Base-by-base conservation (phyloP, 2,888 invertebrate genomes). In the Palloptera scutellata region DNA sequence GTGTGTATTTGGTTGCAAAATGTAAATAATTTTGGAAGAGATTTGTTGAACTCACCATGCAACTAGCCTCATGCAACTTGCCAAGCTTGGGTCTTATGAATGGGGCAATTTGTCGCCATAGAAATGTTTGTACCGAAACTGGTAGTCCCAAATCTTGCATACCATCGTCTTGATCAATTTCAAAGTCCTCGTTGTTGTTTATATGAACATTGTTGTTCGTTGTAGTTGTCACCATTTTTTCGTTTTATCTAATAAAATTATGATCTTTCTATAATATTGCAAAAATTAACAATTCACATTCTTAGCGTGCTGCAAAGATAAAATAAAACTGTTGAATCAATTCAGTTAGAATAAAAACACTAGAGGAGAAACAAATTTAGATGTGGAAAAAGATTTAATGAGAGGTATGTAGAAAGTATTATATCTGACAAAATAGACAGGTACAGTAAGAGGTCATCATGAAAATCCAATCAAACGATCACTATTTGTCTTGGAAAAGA, bases 71-170 rank as follows among this genome's bases (percentile, higher is more conserved):
- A 84, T 98, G 98, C 45, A 97, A 88, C 86, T 97, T 98, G 75
- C 97, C 97, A 72, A 97, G 89, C 84, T 96, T 94, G 12, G 97
- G 96, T 75, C 97, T 89, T 68, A 98, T 95, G 84, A 98, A 99
- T 12, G 98, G 98, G 73, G 98, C 96, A 72, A 96, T 94, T 87
- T 98, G 97, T 77, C 95, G 89, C 98, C 98, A 98, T 70, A 98
- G 89, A 86, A 97, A 98, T 78, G 96, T 94, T 86, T 98, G 98
- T 69, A 98, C 95, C 1, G 98, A 95, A 72, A 98, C 92, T 1
- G 98, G 98, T 71, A 98, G 88, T 66, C 91, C 89, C 79, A 93
- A 91, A 78, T 94, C 94, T 74, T 89, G 88, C 77, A 89, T 87
- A 51, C 88, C 87, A 76, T 89, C 90, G 75, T 92, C 92, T 78